Evolutionary conservation across 2,888 invertebrate genomes (phyloP).

Genomic region (Gasteruption jaculator): DNA sequence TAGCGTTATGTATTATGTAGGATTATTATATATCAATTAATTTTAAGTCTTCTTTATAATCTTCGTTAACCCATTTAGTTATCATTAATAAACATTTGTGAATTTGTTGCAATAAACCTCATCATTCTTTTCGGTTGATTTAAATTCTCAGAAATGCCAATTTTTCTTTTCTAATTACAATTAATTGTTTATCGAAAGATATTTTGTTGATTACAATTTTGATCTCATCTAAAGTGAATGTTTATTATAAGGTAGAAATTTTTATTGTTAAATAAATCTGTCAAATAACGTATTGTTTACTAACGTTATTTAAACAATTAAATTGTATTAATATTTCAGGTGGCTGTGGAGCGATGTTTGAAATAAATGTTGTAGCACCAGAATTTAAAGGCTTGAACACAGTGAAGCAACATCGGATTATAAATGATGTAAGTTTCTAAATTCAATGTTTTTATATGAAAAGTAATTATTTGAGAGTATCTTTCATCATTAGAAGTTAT

Average conservation of each 20-base stretch:
- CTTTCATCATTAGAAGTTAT: neutral
- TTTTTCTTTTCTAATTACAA: too few species aligned
- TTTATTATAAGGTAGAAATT: too few species aligned
- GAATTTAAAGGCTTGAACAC: conserved; percentile 68
- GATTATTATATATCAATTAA: neutral
- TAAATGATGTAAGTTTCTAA: conserved; percentile 57
- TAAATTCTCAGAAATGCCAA: too few species aligned
- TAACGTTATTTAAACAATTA: neutral
- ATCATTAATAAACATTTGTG: too few species aligned
- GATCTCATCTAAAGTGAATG: conserved; percentile 5
- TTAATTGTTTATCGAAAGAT: too few species aligned
- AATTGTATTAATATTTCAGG: conserved; percentile 51
- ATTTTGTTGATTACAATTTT: conserved; percentile 18
- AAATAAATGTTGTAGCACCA: conserved; percentile 63
- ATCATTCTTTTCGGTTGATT: too few species aligned
- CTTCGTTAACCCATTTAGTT: too few species aligned
- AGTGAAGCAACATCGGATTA: conserved; percentile 70
- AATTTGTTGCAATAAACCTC: too few species aligned
- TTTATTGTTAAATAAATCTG: conserved; percentile 12
- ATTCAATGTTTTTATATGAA: neutral
- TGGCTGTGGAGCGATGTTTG: conserved; percentile 80
- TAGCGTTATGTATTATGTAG: too few species aligned
- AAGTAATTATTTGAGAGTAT: neutral
- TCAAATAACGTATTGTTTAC: neutral
- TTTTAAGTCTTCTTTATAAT: too few species aligned